Percentiles rank a stretch among this genome's conserved stretches.
Evolutionary conservation across 2,797 vertebrate species (phyloP).

Genomic region (Spinus pinus): DNA sequence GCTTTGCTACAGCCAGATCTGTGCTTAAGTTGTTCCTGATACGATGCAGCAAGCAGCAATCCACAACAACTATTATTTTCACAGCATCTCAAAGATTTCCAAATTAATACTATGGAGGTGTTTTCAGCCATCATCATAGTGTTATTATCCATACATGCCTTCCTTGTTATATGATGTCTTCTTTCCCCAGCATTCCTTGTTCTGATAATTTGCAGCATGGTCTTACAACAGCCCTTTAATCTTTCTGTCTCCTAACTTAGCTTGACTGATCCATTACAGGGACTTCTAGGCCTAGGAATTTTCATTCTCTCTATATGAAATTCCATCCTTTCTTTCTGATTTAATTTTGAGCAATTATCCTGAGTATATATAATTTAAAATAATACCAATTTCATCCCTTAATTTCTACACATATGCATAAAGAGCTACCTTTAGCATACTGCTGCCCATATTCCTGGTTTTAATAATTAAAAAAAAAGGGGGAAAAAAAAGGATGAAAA

Average conservation of each 20-base stretch:
- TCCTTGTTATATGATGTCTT: not conserved
- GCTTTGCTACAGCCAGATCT: slow-evolving; percentile 3
- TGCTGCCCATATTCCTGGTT: not conserved
- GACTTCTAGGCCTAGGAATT: not conserved
- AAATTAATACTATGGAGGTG: not conserved
- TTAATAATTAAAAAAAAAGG: not conserved
- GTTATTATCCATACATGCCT: not conserved
- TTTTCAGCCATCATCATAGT: not conserved
- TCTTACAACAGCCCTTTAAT: not conserved
- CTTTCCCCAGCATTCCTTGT: not conserved
- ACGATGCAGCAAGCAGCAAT: not conserved
- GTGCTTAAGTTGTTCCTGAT: not conserved
- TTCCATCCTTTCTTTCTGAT: not conserved
- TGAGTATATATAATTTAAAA: not conserved
- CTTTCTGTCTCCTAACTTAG: not conserved
- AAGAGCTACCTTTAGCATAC: not conserved
- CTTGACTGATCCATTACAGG: slow-evolving; percentile 26
- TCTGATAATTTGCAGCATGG: not conserved
- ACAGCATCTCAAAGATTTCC: not conserved
- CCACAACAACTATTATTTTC: not conserved
- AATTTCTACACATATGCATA: not conserved
- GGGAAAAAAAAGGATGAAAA: not conserved
- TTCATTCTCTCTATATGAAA: not conserved
- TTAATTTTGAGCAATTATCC: not conserved
- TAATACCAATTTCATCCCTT: not conserved